phyloP scores from a whole-genome alignment of 2,797 vertebrate genomes.

The Otolemur crassicaudatus region DNA sequence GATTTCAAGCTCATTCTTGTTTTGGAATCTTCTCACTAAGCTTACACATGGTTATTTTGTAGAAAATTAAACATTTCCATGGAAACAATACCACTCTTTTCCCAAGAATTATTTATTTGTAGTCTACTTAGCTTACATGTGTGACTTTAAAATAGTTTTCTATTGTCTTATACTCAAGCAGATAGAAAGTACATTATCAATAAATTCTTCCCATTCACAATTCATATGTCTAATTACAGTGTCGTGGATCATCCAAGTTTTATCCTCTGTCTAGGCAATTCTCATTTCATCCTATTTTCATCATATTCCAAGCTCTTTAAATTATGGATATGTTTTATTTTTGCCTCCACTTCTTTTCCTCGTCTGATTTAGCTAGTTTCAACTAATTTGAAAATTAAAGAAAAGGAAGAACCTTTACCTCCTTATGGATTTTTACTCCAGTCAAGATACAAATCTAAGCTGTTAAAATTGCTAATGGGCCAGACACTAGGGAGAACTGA shows the following conservation, averaged over 20 bases:
- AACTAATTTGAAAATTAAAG: slow-evolving; percentile 31
- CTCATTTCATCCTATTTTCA: neutral
- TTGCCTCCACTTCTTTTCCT: neutral
- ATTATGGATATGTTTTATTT: neutral
- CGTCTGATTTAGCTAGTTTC: neutral
- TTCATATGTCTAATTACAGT: neutral
- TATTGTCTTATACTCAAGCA: neutral
- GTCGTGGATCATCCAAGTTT: neutral
- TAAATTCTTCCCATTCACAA: neutral
- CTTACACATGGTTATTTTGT: neutral
- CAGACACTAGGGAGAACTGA: neutral
- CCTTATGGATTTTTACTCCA: neutral
- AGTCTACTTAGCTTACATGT: neutral
- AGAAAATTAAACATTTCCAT: slow-evolving; percentile 39
- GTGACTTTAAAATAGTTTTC: neutral
- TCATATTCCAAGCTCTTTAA: slow-evolving; percentile 11
- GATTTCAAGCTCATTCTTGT: slow-evolving; percentile 1
- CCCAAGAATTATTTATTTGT: neutral
- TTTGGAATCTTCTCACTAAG: neutral
- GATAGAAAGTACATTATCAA: neutral
- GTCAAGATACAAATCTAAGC: neutral
- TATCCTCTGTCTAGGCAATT: neutral
- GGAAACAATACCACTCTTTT: slow-evolving; percentile 22
- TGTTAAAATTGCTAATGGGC: neutral
- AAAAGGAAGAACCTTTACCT: neutral